Evolutionary conservation across 2,113 vertebrate species (phyloP).

Genomic region (Cyphomyrus plagiostoma): DNA sequence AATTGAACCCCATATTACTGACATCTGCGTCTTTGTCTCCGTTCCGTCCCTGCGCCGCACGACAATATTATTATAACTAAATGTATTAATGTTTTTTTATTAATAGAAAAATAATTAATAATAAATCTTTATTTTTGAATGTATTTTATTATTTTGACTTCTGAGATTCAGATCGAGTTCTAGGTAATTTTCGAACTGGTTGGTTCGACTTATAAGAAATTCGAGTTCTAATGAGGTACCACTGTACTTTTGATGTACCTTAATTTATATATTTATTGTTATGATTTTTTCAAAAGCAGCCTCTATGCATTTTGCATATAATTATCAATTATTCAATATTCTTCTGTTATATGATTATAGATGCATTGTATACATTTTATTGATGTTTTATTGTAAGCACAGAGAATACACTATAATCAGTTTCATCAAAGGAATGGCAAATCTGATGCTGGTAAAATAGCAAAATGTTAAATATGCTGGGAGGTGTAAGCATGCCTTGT

Average conservation of each 20-base stretch:
- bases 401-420: background rate
- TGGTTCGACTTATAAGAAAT: no score
- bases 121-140: no score
- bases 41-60: no score
- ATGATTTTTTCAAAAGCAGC: background rate
- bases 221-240: no score
- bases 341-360: background rate
- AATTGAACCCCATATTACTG: no score
- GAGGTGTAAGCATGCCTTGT: background rate
- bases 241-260: background rate
- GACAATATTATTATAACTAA: no score
- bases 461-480: background rate
- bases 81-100: no score
- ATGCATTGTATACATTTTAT: background rate
- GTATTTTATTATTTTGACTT: no score
- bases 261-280: background rate
- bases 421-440: background rate
- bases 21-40: no score
- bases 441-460: background rate
- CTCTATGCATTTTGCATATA: background rate
- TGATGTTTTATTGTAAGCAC: background rate
- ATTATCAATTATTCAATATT: background rate
- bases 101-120: no score
- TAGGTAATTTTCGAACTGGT: no score
- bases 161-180: no score